These are phyloP conservation scores for Orthosia cruda DNA, from an alignment of 2,888 invertebrate genomes.

Conservation along the genomic window DNA sequence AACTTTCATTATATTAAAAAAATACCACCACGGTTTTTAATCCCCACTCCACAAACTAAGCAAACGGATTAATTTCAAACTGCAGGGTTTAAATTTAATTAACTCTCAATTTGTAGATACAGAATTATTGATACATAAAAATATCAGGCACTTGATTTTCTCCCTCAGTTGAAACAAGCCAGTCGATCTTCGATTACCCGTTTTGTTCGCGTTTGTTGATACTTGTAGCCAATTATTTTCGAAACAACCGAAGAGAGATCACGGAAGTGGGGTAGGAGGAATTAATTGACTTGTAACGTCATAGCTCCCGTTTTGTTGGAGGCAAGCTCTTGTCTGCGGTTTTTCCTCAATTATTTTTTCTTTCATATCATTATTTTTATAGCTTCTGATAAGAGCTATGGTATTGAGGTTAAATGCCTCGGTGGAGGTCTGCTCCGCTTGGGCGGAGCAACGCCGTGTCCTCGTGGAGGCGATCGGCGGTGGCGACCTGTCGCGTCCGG, in stretches of 20 bases:
- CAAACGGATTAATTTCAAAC: neutral
- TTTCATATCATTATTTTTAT: neutral
- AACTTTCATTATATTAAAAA: no score
- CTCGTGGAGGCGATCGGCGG: no score
- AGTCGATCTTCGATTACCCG: conserved; percentile 17
- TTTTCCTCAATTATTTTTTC: conserved; percentile 36
- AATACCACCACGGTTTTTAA: neutral
- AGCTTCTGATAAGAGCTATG: neutral
- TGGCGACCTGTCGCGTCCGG: no score
- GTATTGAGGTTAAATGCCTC: no score
- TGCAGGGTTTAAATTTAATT: neutral
- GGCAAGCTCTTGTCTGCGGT: conserved; percentile 7
- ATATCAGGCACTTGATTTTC: conserved; percentile 29
- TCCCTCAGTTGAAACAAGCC: conserved; percentile 19
- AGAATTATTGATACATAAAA: conserved; percentile 6
- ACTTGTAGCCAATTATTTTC: conserved; percentile 47
- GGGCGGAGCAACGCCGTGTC: no score
- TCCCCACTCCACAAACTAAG: neutral
- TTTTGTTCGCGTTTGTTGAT: conserved; percentile 44
- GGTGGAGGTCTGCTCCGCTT: no score
- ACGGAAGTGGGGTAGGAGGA: conserved; percentile 20
- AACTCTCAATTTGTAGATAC: conserved; percentile 12
- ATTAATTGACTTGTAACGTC: conserved; percentile 62
- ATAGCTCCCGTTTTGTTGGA: conserved; percentile 23
- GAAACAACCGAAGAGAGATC: conserved; percentile 31